A percentile compares a stretch with the other conserved stretches of the same genome.
Evolutionary conservation across 2,113 vertebrate genomes (phyloP).

Genomic region (Hyla sarda): DNA sequence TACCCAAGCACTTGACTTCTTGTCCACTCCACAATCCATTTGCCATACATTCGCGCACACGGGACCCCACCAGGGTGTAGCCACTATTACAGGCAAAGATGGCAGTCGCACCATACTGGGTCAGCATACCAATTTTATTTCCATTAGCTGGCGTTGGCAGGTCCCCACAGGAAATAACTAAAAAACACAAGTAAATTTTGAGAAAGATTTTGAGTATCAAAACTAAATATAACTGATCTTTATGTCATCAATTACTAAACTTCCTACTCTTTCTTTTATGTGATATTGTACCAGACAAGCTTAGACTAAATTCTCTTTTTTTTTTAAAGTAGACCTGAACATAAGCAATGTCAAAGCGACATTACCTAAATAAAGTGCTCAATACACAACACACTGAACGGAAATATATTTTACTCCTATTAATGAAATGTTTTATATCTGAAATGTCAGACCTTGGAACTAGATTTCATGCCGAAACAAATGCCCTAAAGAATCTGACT

Average conservation of each 20-base stretch:
- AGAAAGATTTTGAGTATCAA: neutral
- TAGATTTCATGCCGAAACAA: neutral
- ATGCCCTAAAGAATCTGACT: neutral
- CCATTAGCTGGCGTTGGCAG: slow-evolving; percentile 90
- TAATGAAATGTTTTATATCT: neutral
- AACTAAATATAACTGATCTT: neutral
- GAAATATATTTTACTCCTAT: neutral
- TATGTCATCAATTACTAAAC: neutral
- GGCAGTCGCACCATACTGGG: slow-evolving; percentile 88
- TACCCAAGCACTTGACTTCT: slow-evolving; percentile 91
- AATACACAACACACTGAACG: neutral
- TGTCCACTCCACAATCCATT: slow-evolving; percentile 97
- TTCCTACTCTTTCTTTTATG: neutral
- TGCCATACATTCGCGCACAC: slow-evolving; percentile 94
- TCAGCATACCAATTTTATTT: slow-evolving; percentile 93
- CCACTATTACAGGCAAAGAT: slow-evolving; percentile 98
- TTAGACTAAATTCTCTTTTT: no score
- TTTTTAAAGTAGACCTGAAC: no score
- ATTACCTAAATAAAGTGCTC: neutral
- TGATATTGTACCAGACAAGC: neutral
- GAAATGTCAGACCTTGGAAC: neutral
- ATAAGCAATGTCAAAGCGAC: neutral
- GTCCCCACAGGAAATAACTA: slow-evolving; percentile 95
- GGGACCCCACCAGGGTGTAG: slow-evolving; percentile 93
- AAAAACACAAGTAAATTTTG: slow-evolving; percentile 47